Evolutionary conservation across 2,113 vertebrate genomes (phyloP).

Genomic region (Ivindomyrus marchei): DNA sequence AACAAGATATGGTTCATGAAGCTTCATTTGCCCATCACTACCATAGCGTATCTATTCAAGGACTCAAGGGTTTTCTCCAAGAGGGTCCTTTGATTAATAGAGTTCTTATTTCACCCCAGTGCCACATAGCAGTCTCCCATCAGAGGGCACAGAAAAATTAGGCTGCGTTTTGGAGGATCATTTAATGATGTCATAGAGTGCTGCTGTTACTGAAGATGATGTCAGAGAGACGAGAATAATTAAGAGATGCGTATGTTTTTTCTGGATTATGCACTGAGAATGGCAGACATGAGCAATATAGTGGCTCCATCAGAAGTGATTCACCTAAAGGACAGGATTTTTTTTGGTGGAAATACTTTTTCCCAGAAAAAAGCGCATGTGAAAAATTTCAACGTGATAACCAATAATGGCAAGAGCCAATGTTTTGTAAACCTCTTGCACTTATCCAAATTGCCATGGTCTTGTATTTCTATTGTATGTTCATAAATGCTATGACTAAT

Average conservation of each 20-base stretch:
- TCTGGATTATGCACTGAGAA: background rate
- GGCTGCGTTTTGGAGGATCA: background rate
- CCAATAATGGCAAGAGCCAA: background rate
- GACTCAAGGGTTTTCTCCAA: background rate
- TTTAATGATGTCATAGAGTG: background rate
- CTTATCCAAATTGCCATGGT: background rate
- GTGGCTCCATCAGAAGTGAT: background rate
- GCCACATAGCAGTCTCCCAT: background rate
- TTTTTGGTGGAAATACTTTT: background rate
- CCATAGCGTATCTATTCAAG: background rate
- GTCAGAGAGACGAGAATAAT: slow-evolving; percentile 25
- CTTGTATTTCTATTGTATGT: background rate
- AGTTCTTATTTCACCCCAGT: background rate
- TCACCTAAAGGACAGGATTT: background rate
- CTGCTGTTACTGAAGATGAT: slow-evolving; percentile 8
- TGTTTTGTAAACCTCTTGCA: background rate
- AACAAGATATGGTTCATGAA: no score
- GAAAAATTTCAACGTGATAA: slow-evolving; percentile 4
- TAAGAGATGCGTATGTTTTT: background rate
- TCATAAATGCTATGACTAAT: background rate
- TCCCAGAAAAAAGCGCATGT: slow-evolving; percentile 14
- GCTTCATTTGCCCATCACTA: no score
- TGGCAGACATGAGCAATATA: background rate
- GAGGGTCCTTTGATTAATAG: background rate
- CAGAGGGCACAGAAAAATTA: background rate